Percentiles rank a stretch among this genome's conserved stretches.
Evolutionary conservation across 23 tunicate species (phyloP).

Genomic region (Diplosoma virens): DNA sequence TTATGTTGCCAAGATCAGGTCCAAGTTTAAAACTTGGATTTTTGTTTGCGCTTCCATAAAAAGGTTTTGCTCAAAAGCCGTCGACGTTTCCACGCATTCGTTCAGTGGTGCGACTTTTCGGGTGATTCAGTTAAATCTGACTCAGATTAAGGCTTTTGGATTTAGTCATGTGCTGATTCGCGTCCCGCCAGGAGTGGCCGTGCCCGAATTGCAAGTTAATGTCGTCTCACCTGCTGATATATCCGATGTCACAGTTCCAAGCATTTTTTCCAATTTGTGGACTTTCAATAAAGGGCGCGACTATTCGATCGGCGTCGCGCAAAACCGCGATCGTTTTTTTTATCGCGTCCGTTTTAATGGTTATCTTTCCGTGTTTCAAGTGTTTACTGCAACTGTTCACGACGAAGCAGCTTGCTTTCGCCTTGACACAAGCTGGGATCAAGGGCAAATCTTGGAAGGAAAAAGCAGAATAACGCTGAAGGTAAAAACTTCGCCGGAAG

Average conservation of each 20-base stretch:
- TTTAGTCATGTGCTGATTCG: slow-evolving; percentile 51
- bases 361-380: slow-evolving; percentile 45
- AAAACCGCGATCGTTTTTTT: slow-evolving; percentile 24
- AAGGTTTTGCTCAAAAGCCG: slow-evolving; percentile 36
- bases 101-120: slow-evolving; percentile 5
- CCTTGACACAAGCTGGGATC: slow-evolving; percentile 47
- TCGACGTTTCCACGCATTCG: slow-evolving; percentile 39
- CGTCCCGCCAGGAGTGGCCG: slow-evolving; percentile 3
- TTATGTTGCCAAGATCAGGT: slow-evolving; percentile 36
- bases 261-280: slow-evolving; percentile 74
- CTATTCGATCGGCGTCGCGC: background rate
- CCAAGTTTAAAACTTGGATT: slow-evolving; percentile 52
- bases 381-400: slow-evolving; percentile 5
- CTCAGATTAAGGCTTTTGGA: slow-evolving; percentile 14
- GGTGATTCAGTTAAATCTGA: slow-evolving; percentile 28
- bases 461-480: background rate
- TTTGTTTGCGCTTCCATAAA: slow-evolving; percentile 33
- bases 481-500: slow-evolving; percentile 12
- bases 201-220: slow-evolving; percentile 42
- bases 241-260: slow-evolving; percentile 30
- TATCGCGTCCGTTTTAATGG: slow-evolving; percentile 26
- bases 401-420: background rate
- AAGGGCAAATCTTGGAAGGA: slow-evolving; percentile 2
- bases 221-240: slow-evolving; percentile 14
- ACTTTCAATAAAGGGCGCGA: slow-evolving; percentile 41